Evolutionary conservation across 2,888 invertebrate genomes (phyloP).

Genomic region (Conomelus anceps): DNA sequence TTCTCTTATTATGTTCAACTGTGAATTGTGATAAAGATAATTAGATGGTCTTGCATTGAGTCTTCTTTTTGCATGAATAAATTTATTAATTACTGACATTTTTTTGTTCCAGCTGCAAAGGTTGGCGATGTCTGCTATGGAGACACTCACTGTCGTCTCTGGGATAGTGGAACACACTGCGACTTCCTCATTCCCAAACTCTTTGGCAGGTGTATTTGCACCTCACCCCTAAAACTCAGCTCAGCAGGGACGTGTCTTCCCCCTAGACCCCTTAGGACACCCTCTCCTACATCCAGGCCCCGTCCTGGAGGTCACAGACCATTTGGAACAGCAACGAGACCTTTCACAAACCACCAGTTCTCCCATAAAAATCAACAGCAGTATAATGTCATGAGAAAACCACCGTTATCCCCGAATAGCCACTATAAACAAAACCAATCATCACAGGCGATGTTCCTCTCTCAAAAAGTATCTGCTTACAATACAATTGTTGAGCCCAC

Average conservation of each 20-base stretch:
- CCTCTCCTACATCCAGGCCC: conserved; percentile 11
- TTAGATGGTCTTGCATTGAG: no score
- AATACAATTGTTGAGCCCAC: background rate
- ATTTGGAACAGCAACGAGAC: background rate
- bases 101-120: conserved; percentile 63
- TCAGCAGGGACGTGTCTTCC: conserved; percentile 44
- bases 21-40: no score
- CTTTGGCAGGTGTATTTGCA: conserved; percentile 81
- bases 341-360: background rate
- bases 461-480: background rate
- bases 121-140: conserved; percentile 84
- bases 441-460: background rate
- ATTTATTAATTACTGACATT: background rate
- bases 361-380: background rate
- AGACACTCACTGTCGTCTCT: conserved; percentile 79
- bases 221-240: conserved; percentile 55
- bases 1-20: no score
- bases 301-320: background rate
- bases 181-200: conserved; percentile 84
- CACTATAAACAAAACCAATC: background rate
- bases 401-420: background rate
- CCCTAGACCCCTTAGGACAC: conserved; percentile 33
- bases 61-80: no score
- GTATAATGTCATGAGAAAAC: background rate
- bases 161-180: conserved; percentile 76